These are phyloP conservation scores for Andrena cerasifolii DNA, from an alignment of 1,140 invertebrate species.

Conservation along the genomic window DNA sequence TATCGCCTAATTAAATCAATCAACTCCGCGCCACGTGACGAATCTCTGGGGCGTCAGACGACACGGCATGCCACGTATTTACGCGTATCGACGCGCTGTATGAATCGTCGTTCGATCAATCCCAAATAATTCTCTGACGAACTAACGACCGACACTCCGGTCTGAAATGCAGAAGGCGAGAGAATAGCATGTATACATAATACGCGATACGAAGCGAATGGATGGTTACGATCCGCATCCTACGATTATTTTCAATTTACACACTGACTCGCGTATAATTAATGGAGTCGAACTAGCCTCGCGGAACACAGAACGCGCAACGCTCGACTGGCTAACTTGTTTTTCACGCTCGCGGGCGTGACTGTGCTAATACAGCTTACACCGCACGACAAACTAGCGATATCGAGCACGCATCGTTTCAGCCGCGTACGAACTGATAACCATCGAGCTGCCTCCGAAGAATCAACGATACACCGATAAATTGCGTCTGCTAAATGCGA, in stretches of 20 bases:
- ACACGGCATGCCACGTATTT: too few species aligned
- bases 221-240: too few species aligned
- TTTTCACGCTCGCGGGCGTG: constrained; percentile 15
- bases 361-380: not conserved
- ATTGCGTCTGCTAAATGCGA: not conserved
- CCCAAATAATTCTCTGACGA: constrained; percentile 22
- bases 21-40: constrained; percentile 35
- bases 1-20: constrained; percentile 56
- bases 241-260: constrained; percentile 14
- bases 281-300: not conserved
- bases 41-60: not conserved
- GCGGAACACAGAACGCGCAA: not conserved
- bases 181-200: too few species aligned
- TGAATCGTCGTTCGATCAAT: constrained; percentile 10
- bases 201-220: too few species aligned
- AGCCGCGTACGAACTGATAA: not conserved
- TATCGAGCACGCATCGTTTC: constrained; percentile 7
- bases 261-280: not conserved
- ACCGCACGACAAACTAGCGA: not conserved
- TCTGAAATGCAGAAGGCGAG: too few species aligned
- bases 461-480: constrained; percentile 2
- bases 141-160: too few species aligned
- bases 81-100: too few species aligned
- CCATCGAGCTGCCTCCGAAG: not conserved
- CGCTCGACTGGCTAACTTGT: not conserved